These are phyloP conservation scores for Drosophila paulistorum DNA, from an alignment of 1,140 invertebrate genomes.

Conservation along the genomic window DNA sequence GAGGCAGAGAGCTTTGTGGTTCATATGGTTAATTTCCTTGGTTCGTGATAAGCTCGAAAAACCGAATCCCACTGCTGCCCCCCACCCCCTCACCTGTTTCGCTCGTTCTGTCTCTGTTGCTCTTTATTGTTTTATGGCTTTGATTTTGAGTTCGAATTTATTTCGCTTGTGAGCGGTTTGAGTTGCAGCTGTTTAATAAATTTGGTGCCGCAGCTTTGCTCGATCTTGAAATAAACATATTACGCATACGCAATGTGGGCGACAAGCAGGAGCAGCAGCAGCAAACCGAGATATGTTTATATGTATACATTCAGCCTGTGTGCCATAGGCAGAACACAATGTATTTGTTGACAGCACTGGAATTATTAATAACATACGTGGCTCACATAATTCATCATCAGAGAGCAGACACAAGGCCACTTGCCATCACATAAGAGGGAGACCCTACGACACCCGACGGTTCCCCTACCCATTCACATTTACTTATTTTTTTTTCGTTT, in stretches of 20 bases:
- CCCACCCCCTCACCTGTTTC: neutral
- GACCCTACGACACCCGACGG: neutral
- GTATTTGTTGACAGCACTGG: slow-evolving; percentile 77
- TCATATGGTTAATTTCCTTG: slow-evolving; percentile 10
- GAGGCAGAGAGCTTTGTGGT: neutral
- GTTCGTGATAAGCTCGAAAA: neutral
- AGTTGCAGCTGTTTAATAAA: slow-evolving; percentile 56
- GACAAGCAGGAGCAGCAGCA: slow-evolving; percentile 2
- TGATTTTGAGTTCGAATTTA: slow-evolving; percentile 21
- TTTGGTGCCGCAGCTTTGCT: slow-evolving; percentile 36
- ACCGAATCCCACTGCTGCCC: neutral
- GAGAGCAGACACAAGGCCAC: slow-evolving; percentile 24
- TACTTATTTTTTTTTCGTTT: neutral
- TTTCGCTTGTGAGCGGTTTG: slow-evolving; percentile 15
- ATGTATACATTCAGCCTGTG: slow-evolving; percentile 2
- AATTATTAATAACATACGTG: slow-evolving; percentile 81
- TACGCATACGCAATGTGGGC: slow-evolving; percentile 70
- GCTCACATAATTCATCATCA: slow-evolving; percentile 79
- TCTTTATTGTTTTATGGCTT: slow-evolving; percentile 4
- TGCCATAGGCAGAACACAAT: slow-evolving; percentile 49
- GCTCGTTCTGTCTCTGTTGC: slow-evolving; percentile 10
- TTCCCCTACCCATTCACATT: too few relatives aligned
- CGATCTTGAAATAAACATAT: slow-evolving; percentile 59
- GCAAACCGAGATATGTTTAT: too few relatives aligned
- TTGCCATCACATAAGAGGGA: slow-evolving; percentile 4